Base-by-base conservation (phyloP, 1,140 invertebrate species). In the Onthophagus taurus region DNA sequence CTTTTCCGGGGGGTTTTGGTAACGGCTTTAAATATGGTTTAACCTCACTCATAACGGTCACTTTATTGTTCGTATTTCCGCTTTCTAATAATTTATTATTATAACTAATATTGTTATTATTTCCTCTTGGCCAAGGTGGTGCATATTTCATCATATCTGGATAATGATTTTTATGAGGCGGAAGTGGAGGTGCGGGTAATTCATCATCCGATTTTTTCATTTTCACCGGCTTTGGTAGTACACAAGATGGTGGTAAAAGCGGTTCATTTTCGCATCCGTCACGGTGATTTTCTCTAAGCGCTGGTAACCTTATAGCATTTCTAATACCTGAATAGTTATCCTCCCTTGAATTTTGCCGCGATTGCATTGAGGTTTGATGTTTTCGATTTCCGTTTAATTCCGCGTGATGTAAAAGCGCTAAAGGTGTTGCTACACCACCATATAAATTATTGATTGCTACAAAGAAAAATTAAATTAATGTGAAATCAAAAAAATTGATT, bases 361-460 rank as follows among this genome's bases (percentile, higher is more conserved):
- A 58, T 41, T 61, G 54, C 19, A 60, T 17, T 7, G 54, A 38
- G 41, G 51, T 48, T 31, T 44, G 35, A 26, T 61, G 61, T 36
- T 60, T 60, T 11, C 54, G 44, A 13, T 52, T 41, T 8, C 51
- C 45, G 21, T 56, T 58, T 20, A 45, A 44, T 9, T 71, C 72
- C 0, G 70, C 68, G 45, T 74, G 75, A 50, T 77, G 77, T 16
- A 83, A 61, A 60, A 80, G 72, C 0, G 77, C 77, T 13, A 82
- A 59, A 0, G 80, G 79, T 7, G 80, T 81, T 4, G 79, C 74
- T 2, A 82, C 78, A 16, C 79, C 80, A 3, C 79, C 77, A 50
- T 78, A 80, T 48, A 78, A 71, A 21, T 71, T 72, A 31, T 57
- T 64, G 18, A 57, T 45, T 50, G 51, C 60, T 62, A 35, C 20